Evolutionary conservation across 1,140 invertebrate genomes (phyloP), one percentile per base, ranked within the genome.

Genomic region (Sarcophaga peregrina): DNA sequence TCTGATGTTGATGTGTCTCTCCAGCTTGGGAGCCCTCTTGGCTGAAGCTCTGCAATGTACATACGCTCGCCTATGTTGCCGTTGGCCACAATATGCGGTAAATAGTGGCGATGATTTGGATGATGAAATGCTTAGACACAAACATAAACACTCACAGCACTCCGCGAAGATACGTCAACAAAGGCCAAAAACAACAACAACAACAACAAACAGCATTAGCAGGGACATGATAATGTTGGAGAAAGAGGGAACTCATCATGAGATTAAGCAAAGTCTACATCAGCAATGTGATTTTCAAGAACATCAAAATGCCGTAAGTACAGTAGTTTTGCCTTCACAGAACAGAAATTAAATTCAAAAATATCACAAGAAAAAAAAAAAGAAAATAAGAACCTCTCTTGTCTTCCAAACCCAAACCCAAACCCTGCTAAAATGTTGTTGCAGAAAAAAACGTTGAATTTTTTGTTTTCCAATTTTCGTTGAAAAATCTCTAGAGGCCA

Each of bases 1-100:
- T 3, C 89, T 98, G 68, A 97, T 97, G 92, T 91, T 98, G 68
- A 93, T 97, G 72, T 97, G 96, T 90, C 91, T 98, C 72, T 96
- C 96, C 5, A 96, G 96, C 85, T 92, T 97, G 78, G 97, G 97
- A 1, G 93, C 94, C n/a, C 92, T 95, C 68, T 91, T 97, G 83
- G 96, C 96, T 17, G 92, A 94, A 47, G 92, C 94, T 2, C 94
- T 96, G 83, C 93, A 95, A 86, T 93, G 94, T 86, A 93, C 93
- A 8, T 96, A 96, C 90, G 92, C 94, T 62, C 93, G 93, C 85
- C 90, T 95, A 8, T 95, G 94, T 86, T 93, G 93, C 87, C 90
- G 91, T 73, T 86, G 91, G 85, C 88, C 52, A 50, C 80, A 74
- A 8, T 54, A 82, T 82, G 62, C 62, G 8, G 74, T 3, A 10